A percentile compares a stretch with the other conserved stretches of the same genome.
These are phyloP conservation scores for Tigriopus californicus DNA, from an alignment of 2,888 invertebrate species.

Conservation along the genomic window DNA sequence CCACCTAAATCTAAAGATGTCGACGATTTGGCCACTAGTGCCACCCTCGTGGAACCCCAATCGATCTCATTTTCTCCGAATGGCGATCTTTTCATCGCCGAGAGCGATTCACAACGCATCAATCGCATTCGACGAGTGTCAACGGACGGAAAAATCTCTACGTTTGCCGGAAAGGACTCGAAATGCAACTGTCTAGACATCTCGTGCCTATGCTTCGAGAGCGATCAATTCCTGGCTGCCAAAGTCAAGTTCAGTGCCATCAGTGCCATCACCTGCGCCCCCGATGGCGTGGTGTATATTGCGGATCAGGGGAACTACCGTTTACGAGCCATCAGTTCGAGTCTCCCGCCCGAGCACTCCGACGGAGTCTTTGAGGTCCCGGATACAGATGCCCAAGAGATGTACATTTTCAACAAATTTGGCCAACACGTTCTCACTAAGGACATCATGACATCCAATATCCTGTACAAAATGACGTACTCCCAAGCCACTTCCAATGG, in stretches of 20 bases:
- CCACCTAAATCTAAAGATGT: slow-evolving; percentile 20
- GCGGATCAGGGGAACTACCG: slow-evolving; percentile 58
- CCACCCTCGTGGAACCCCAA: slow-evolving; percentile 17
- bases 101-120: slow-evolving; percentile 83
- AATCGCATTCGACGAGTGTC: slow-evolving; percentile 76
- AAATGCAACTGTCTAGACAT: slow-evolving; percentile 81
- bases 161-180: slow-evolving; percentile 84
- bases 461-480: slow-evolving; percentile 84
- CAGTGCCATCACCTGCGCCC: slow-evolving; percentile 75
- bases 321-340: slow-evolving; percentile 39
- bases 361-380: slow-evolving; percentile 68
- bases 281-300: slow-evolving; percentile 82
- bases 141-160: slow-evolving; percentile 75
- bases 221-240: slow-evolving; percentile 72
- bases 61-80: slow-evolving; percentile 53
- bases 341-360: slow-evolving; percentile 20
- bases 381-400: slow-evolving; percentile 77
- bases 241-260: slow-evolving; percentile 87
- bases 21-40: slow-evolving; percentile 17
- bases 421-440: slow-evolving; percentile 91
- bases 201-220: slow-evolving; percentile 71
- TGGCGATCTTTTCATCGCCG: slow-evolving; percentile 61
- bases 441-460: slow-evolving; percentile 83
- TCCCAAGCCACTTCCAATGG: slow-evolving; percentile 57
- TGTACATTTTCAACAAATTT: slow-evolving; percentile 79